Percentiles rank a stretch among this genome's conserved stretches.
Evolutionary conservation across 2,888 invertebrate species (phyloP).

Genomic region (Eumacrocentrus americanus): DNA sequence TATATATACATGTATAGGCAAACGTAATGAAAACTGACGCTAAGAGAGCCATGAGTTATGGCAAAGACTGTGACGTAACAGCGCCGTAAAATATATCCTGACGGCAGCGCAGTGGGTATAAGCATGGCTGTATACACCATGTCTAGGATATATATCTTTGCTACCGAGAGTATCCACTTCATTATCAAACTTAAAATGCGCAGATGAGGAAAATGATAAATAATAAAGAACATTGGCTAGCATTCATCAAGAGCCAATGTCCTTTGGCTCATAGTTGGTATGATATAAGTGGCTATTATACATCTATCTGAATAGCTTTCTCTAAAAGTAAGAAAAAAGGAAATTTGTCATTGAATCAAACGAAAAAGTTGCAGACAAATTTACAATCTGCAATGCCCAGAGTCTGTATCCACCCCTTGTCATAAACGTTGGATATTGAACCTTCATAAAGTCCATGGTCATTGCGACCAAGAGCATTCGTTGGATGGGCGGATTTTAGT

Average conservation of each 20-base stretch:
- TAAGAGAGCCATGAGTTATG: slow-evolving; percentile 49
- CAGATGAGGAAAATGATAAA: neutral
- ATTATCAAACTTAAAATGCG: neutral
- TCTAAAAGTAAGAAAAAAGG: neutral
- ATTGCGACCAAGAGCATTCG: slow-evolving; percentile 24
- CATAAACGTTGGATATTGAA: slow-evolving; percentile 30
- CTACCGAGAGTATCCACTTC: slow-evolving; percentile 6
- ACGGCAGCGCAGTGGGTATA: slow-evolving; percentile 22
- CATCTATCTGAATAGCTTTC: no score
- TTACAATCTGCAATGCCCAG: no score
- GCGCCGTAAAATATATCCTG: slow-evolving; percentile 46
- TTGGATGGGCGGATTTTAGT: slow-evolving; percentile 46
- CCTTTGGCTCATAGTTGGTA: no score
- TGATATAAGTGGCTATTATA: no score
- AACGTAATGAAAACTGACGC: slow-evolving; percentile 40
- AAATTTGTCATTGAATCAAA: no score
- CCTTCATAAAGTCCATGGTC: slow-evolving; percentile 49
- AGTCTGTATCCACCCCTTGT: slow-evolving; percentile 22
- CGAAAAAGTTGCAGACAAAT: neutral
- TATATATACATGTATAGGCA: slow-evolving; percentile 3
- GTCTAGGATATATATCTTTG: slow-evolving; percentile 12
- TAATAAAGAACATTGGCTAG: neutral
- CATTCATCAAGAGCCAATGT: no score
- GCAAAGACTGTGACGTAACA: slow-evolving; percentile 47
- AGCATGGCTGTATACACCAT: neutral